Evolutionary conservation across 1,140 invertebrate species (phyloP).

Genomic region (Lordiphosa mommai): DNA sequence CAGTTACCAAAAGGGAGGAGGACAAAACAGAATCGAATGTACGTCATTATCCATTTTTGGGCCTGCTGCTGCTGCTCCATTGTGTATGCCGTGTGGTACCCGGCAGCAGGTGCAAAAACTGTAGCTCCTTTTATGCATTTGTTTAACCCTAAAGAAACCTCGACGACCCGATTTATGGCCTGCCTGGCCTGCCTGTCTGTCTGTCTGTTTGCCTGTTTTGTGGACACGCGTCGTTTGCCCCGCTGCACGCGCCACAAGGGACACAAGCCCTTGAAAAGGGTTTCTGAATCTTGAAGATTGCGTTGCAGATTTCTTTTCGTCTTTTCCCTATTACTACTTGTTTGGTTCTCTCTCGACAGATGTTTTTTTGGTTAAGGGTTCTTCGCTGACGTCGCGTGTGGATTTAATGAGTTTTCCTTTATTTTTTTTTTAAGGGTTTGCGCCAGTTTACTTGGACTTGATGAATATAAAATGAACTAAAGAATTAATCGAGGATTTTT

Average conservation of each 20-base stretch:
- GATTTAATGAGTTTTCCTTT: conserved; percentile 20
- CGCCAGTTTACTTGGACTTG: no score
- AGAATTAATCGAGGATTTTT: no score
- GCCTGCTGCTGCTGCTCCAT: neutral
- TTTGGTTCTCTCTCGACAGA: conserved; percentile 33
- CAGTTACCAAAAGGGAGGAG: neutral
- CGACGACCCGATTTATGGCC: conserved; percentile 49
- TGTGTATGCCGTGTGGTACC: conserved; percentile 9
- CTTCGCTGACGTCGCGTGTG: conserved; percentile 36
- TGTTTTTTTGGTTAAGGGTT: conserved; percentile 45
- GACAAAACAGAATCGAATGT: conserved; percentile 1
- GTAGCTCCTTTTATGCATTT: no score
- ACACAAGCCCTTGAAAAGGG: conserved; percentile 1
- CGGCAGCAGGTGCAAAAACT: conserved; percentile 25
- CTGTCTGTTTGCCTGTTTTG: conserved; percentile 10
- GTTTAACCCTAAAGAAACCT: conserved; percentile 14
- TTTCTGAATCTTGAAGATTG: conserved; percentile 16
- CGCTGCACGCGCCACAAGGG: conserved; percentile 36
- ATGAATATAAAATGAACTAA: no score
- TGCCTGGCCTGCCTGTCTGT: neutral
- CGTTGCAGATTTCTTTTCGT: conserved; percentile 44
- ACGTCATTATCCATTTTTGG: conserved; percentile 29
- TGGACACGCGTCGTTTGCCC: conserved; percentile 56
- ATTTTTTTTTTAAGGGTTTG: conserved; percentile 7
- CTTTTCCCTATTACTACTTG: neutral